Conservation (phyloP, 2,888 invertebrate genomes). For the Morpho helenor region DNA sequence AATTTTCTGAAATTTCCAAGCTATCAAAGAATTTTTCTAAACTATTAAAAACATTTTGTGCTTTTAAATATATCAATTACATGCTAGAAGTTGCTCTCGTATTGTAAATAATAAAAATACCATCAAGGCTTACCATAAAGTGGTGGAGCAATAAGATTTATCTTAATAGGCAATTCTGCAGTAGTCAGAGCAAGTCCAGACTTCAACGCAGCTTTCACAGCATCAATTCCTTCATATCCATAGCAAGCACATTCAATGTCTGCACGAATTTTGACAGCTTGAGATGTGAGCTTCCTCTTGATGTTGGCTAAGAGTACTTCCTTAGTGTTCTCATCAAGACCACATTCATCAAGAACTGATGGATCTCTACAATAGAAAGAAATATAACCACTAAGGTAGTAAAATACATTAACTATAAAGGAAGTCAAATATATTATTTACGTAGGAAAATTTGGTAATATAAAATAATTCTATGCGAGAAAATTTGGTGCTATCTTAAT, state of each 20-base stretch:
- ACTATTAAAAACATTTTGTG: too few species aligned
- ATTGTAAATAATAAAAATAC: too few species aligned
- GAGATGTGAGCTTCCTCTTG: constrained; percentile 96
- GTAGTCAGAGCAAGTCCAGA: constrained; percentile 95
- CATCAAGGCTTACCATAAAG: constrained; percentile 83
- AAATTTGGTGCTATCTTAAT: too few species aligned
- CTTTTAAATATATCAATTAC: too few species aligned
- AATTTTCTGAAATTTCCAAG: too few species aligned
- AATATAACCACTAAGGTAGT: too few species aligned
- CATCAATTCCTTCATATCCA: constrained; percentile 98
- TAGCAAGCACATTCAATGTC: constrained; percentile 72
- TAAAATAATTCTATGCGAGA: too few species aligned
- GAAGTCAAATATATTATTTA: too few species aligned
- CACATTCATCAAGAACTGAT: constrained; percentile 96
- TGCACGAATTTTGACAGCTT: constrained; percentile 77
- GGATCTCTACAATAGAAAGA: constrained; percentile 86
- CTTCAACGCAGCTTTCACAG: constrained; percentile 95
- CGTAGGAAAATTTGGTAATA: too few species aligned
- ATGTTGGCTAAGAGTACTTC: constrained; percentile 96
- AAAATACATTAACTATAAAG: too few species aligned
- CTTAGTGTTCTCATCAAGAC: constrained; percentile 94
- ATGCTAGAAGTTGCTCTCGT: too few species aligned
- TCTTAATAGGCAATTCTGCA: constrained; percentile 97
- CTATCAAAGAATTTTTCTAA: too few species aligned
- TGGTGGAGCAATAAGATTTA: constrained; percentile 99